Evolutionary conservation across 2,888 invertebrate species (phyloP), one percentile per base, ranked within the genome.

Genomic region (Tetragonisca angustula): DNA sequence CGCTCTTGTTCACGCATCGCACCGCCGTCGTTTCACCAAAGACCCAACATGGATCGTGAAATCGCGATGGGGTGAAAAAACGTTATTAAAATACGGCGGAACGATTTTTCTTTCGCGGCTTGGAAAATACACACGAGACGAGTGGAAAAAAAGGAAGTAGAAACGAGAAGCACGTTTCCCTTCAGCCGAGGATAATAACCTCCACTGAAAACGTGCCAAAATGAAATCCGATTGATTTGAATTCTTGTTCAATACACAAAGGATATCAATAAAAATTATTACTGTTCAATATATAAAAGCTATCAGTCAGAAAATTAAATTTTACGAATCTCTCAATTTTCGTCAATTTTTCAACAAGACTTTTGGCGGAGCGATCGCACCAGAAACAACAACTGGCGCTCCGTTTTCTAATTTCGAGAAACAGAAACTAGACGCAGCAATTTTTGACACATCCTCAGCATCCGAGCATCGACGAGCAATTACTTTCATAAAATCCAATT

Each of bases 161-260:
- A 1, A 19, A 6, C 36, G 15, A 27, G 21, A 5, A 52, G 75
- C 62, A 65, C 61, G 50, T 68, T 54, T 52, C 73, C 68, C 67
- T 79, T 70, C 73, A 79, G 27, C 64, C 52, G 83, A 76, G 61
- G 74, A 76, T 84, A 84, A 84, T 52, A 62, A 54, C 68, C 32
- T 65, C 68, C 64, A 43, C 24, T 59, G n/a, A 27, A 59, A 71
- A 61, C 27, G 67, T 54, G 54, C 77, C 68, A 21, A 43, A 32
- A 32, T 32, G 32, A 32, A 32, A 32, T 4, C 32, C 32, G 32
- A n/a, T 32, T 68, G 56, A 77, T 49, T 17, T 6, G 0, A 24
- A 61, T 61, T 2, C 17, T 61, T 9, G n/a, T 21, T 6, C 21
- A 54, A 54, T 9, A 2, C 9, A n/a, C 4, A n/a, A 56, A 21